Base-by-base conservation (phyloP, 2,888 invertebrate species). In the Mactromeris polynyma region DNA sequence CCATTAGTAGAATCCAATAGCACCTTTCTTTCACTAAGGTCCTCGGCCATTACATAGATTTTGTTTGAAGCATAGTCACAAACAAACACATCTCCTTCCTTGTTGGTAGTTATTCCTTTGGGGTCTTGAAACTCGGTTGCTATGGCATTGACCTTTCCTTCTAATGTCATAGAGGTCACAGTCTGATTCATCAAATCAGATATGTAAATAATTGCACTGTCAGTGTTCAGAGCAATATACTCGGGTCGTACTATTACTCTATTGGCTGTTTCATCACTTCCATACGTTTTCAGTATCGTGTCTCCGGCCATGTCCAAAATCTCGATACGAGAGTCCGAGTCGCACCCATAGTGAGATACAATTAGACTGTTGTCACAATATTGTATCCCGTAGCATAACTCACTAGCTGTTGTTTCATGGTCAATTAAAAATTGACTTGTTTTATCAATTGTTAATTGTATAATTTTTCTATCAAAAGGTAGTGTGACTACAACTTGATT, bases 171-270 rank as follows among this genome's bases (percentile, higher is more conserved):
- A 73, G 73, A 73, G 36, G 73, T 73, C 73, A 73, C 73, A 11
- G 73, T 73, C 73, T 73, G 73, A 17, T 73, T 73, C 73, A 73
- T 73, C 73, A 33, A 73, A 73, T 73, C 73, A 73, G 73, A 73
- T 2, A 73, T 33, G 14, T 73, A 73, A 26, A 73, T 73, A 36
- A 19, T 73, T 73, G 73, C 73, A 14, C 36, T 73, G 73, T 73
- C 31, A 0, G 31, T 73, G 36, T 73, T 73, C 36, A 73, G 36
- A 19, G 73, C 73, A 17, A 73, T 73, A 19, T 73, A 73, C 26
- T 73, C 73, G 14, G 73, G 73, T 19, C 73, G 33, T 73, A 19
- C 31, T 36, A 73, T 73, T 33, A 36, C 14, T 36, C n/a, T 26
- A 73, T 36, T 36, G 17, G 11, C 19, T 11, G 73, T 36, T 33